Evolutionary conservation across 1,140 invertebrate species (phyloP), one percentile per base, ranked within the genome.

Genomic region (Solenopsis invicta): DNA sequence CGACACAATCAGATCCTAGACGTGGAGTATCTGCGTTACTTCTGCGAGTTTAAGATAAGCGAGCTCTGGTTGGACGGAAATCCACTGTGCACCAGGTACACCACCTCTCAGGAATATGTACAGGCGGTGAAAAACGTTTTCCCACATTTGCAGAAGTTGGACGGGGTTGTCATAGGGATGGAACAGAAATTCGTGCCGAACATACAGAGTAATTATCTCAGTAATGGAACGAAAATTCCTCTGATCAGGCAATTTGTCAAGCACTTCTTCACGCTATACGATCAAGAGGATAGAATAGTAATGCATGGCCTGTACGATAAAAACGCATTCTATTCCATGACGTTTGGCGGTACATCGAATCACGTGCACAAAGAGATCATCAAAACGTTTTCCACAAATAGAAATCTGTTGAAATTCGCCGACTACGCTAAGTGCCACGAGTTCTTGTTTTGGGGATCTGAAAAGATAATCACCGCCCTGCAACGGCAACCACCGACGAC

Each of bases 381-480:
- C 18, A 95, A 93, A 74, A 89, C 87, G 18, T 93, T 95, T 77
- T 87, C 89, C 0, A 92, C 77, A 2, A 95, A 95, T 48, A 92
- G 95, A 64, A 95, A 95, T 90, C 86, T 95, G 56, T 71, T 95
- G 8, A 95, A 95, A 86, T 95, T 94, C 69, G 94, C 94, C 0
- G 95, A 95, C 59, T 95, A 95, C 62, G 95, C 95, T 0, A 95
- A 95, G 45, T 95, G 94, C 45, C 91, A 94, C n/a, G 94, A 95
- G 71, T 94, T 92, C 76, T 74, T 95, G 4, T 78, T 95, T 5
- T 86, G 85, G 4, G 95, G 95, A 10, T 93, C 95, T 10, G 94
- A 95, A 18, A 94, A 93, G 74, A 95, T 95, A 59, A 94, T 95
- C 24, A 88, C 89, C 6, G 88, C 88, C 0, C 75, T 95, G 0